Evolutionary conservation across 64 coral and sea anemone genomes (phyloP).

Genomic region (Pocillopora damicornis): DNA sequence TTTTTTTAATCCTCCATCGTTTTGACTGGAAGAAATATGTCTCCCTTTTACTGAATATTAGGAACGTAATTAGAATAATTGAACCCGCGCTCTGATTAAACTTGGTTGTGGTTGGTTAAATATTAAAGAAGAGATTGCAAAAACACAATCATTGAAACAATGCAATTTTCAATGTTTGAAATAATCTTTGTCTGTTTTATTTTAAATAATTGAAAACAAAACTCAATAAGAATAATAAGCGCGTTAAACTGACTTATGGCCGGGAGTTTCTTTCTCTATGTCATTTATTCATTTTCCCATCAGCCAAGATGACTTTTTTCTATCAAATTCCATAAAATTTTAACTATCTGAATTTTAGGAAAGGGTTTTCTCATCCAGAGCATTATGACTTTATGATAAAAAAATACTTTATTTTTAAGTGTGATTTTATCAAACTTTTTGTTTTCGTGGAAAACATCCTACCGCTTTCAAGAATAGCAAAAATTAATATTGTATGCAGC

Average conservation of each 20-base stretch:
- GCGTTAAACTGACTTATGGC: neutral
- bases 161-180: neutral
- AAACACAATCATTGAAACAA: neutral
- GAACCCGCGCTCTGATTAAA: neutral
- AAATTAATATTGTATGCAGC: neutral
- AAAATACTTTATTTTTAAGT: neutral
- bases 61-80: neutral
- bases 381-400: too few species aligned
- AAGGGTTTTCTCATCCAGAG: too few species aligned
- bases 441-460: neutral
- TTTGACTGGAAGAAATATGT: neutral
- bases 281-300: neutral
- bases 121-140: neutral
- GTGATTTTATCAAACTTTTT: neutral
- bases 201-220: slow-evolving; percentile 1
- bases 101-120: neutral
- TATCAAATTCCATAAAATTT: too few species aligned
- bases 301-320: neutral
- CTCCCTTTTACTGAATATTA: neutral
- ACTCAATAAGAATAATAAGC: neutral
- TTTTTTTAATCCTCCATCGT: too few species aligned
- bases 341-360: too few species aligned
- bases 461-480: neutral
- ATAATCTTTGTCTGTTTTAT: neutral
- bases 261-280: neutral